Base-by-base conservation (phyloP, 1,140 invertebrate genomes). In the Lasioglossum baleicum region DNA sequence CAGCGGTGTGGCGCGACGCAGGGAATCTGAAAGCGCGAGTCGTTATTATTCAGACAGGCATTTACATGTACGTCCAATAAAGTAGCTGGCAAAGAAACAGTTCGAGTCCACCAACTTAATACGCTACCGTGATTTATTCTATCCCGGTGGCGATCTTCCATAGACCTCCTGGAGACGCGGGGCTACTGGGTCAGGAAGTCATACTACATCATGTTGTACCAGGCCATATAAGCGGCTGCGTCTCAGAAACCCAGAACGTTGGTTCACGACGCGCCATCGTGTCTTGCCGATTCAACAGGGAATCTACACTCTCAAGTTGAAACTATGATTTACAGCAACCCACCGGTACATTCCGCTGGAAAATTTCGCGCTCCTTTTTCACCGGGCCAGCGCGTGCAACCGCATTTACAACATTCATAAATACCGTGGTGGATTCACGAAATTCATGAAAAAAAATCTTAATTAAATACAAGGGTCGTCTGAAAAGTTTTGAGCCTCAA, bases 121-220 rank as follows among this genome's bases (percentile, higher is more conserved):
- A 35, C 44, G 7, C 7, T 0, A 0, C n/a, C 56, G 15, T 60
- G 40, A 72, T 72, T 58, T 72, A 72, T 72, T 61, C 20, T 61
- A 44, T 66, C 64, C 64, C 44, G 22, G 56, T 72, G 56, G 35
- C 70, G 53, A 72, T 60, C 70, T 44, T 53, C 65, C 40, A 53
- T 51, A 68, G 11, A 51, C 65, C 64, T 58, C 65, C 65, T 17
- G 51, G 53, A 40, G 65, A 56, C 73, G 78, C 84, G 82, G 81
- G 84, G 84, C 81, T 82, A 84, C 76, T 84, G 74, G 82, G 76
- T 86, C 80, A 86, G 76, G 65, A 82, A 82, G 82, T 84, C 75
- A 35, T 69, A 53, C 67, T 69, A 69, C 44, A 69, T 69, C 51
- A 69, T 69, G 67, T 53, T 69, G 51, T 56, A 69, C 67, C 67